Base-by-base conservation (phyloP, 2,113 vertebrate genomes). In the Elaphurus davidianus region DNA sequence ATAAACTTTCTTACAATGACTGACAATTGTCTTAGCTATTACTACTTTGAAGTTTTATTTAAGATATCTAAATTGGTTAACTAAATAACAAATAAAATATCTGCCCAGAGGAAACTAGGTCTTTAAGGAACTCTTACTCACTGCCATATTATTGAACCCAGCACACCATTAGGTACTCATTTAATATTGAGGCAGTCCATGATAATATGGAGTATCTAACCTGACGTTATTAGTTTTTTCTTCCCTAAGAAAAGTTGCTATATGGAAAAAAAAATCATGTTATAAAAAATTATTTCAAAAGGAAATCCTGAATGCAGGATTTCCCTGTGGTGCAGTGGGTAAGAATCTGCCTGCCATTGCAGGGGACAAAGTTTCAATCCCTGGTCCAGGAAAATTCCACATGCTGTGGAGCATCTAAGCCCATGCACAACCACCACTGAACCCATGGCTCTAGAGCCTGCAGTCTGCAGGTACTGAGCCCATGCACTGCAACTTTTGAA, bases 231-330 rank as follows among this genome's bases (percentile, higher is more conserved):
- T 52, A 8, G 55, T 14, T 84, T 71, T 62, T 81, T 64, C 76
- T 62, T 15, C 4, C 9, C 17, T 36, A 2, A 43, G 43, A 64
- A n/a, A 64, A 15, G 76, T 87, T 94, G 45, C 47, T 15, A 11
- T 52, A 43, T 71, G 15, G 74, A 81, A 93, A 90, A 93, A 90
- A 55, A 78, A 88, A 89, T 59, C 11, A 55, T 36, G 45, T 62
- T 84, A 36, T 81, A 82, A 96, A 92, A 93, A 81, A 8, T 93
- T 60, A n/a, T 79, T 88, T 93, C 55, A 87, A 88, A 97, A 50
- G 47, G 47, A 50, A 50, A 50, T 50, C 47, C 47, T 12, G 67
- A 62, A 94, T 82, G 13, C 11, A 71, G 6, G 25, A 47, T 45
- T 78, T 78, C 76, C 43, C 14, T 47, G 25, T 78, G 27, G 76